Evolutionary conservation across 2,113 vertebrate species (phyloP).

Genomic region (Carettochelys insculpta): DNA sequence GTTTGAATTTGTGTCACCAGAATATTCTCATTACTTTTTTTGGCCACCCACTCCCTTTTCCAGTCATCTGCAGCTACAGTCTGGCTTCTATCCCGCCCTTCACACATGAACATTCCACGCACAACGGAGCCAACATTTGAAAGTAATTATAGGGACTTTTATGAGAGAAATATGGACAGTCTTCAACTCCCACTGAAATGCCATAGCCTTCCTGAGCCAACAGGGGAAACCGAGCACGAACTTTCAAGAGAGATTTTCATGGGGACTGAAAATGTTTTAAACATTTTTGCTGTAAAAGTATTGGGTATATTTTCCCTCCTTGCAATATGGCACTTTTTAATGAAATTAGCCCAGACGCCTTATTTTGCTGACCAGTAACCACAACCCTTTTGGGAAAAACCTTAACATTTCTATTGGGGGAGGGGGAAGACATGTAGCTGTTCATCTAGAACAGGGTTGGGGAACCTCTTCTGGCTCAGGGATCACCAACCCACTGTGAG

Average conservation of each 20-base stretch:
- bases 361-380: background rate
- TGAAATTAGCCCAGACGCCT: background rate
- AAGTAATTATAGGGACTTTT: conserved; percentile 2
- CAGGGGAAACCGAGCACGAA: background rate
- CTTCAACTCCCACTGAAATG: background rate
- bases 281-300: background rate
- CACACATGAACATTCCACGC: background rate
- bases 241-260: background rate
- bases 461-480: too few relatives aligned
- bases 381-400: background rate
- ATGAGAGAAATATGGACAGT: background rate
- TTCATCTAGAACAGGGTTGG: too few relatives aligned
- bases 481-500: too few relatives aligned
- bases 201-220: background rate
- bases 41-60: background rate
- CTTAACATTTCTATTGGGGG: background rate
- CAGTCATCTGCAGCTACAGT: background rate
- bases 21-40: background rate
- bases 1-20: background rate
- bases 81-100: background rate
- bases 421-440: background rate
- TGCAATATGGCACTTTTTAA: background rate
- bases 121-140: background rate
- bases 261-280: background rate
- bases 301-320: background rate